These are phyloP conservation scores for Labeo rohita DNA, from an alignment of 2,113 vertebrate species.

Conservation along the genomic window DNA sequence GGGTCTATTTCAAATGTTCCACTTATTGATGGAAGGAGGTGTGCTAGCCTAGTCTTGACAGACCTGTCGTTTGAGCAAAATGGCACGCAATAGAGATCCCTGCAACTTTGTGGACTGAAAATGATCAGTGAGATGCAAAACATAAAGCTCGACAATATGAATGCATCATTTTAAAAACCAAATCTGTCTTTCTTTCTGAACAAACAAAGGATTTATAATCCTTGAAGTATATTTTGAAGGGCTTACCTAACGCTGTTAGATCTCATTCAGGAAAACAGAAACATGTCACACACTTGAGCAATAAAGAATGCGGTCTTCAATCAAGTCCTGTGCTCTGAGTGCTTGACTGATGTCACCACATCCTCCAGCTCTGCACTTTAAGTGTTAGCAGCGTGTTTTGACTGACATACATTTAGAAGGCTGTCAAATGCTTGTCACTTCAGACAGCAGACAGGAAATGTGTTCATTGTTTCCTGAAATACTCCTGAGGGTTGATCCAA, in stretches of 20 bases:
- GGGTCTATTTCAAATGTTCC: slow-evolving; percentile 49
- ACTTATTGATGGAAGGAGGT: slow-evolving; percentile 44
- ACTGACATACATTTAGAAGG: slow-evolving; percentile 33
- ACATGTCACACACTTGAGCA: neutral
- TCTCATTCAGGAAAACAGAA: slow-evolving; percentile 1
- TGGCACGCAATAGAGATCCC: neutral
- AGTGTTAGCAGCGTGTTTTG: neutral
- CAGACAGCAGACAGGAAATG: slow-evolving; percentile 8
- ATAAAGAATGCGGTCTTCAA: neutral
- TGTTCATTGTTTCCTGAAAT: slow-evolving; percentile 21
- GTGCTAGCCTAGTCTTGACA: neutral
- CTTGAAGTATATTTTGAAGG: neutral
- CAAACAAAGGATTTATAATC: neutral
- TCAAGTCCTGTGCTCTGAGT: neutral
- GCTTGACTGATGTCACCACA: neutral
- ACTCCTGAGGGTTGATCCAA: neutral
- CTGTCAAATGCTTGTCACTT: slow-evolving; percentile 31
- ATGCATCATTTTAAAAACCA: neutral
- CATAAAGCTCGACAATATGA: neutral
- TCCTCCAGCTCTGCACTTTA: slow-evolving; percentile 5
- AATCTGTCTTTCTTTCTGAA: neutral
- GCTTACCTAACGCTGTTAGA: neutral
- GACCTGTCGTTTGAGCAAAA: neutral
- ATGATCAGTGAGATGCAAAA: neutral
- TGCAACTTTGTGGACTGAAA: neutral